phyloP scores from a whole-genome alignment of 2,113 vertebrate species.

The Dolichotis patagonum region DNA sequence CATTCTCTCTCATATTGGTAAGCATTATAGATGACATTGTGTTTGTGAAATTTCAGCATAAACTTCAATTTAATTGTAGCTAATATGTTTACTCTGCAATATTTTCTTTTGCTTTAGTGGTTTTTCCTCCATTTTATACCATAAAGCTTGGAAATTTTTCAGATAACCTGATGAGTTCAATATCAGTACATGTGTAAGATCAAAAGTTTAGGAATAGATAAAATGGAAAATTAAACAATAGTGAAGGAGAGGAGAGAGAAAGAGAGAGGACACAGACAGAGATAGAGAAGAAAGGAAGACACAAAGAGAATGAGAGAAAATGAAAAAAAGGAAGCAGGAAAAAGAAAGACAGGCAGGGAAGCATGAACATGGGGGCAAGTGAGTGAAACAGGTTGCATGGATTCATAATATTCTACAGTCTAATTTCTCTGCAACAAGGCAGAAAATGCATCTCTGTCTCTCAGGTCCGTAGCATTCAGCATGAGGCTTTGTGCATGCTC shows the following conservation, averaged over 20 bases:
- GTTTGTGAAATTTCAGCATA: not conserved
- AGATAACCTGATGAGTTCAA: not conserved
- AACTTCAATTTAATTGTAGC: not conserved
- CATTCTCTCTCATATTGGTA: not conserved
- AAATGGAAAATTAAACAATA: not conserved
- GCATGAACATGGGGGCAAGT: too few relatives aligned
- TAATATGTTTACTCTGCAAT: not conserved
- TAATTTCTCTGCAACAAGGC: not conserved
- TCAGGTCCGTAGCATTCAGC: not conserved
- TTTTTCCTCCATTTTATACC: not conserved
- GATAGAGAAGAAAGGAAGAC: fast-evolving
- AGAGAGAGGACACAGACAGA: not conserved
- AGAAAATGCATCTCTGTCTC: not conserved
- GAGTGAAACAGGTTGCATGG: not conserved
- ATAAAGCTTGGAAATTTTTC: not conserved
- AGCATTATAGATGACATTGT: not conserved
- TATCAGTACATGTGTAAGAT: not conserved
- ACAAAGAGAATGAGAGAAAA: not conserved
- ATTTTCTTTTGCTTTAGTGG: not conserved
- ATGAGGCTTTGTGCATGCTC: not conserved
- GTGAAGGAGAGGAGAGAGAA: not conserved
- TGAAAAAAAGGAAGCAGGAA: not conserved
- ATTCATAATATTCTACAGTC: too few relatives aligned
- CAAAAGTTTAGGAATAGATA: not conserved
- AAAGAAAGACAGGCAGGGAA: not conserved